These are phyloP conservation scores for Pteronotus mesoamericanus DNA, from an alignment of 2,797 vertebrate species.

Conservation along the genomic window DNA sequence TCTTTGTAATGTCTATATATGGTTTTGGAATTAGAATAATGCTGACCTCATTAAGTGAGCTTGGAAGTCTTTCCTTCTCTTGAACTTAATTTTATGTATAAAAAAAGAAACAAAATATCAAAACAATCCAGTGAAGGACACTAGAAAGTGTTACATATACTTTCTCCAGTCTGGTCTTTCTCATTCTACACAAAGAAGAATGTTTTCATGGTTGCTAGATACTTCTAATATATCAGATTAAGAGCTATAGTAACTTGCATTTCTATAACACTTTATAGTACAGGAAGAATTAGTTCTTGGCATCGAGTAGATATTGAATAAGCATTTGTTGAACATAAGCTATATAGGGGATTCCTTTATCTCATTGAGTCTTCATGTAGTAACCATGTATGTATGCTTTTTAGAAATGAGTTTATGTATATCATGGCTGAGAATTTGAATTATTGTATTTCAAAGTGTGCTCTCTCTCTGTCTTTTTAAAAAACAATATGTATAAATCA, in stretches of 20 bases:
- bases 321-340: background rate
- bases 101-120: background rate
- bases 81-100: background rate
- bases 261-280: background rate
- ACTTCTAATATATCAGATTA: background rate
- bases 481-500: background rate
- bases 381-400: background rate
- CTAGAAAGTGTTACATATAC: background rate
- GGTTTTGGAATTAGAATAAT: background rate
- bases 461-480: background rate
- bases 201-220: background rate
- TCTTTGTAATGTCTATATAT: background rate
- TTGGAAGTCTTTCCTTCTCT: background rate
- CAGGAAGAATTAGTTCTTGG: background rate
- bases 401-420: background rate
- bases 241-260: background rate
- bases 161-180: background rate
- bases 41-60: background rate
- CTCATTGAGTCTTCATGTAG: background rate
- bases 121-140: background rate
- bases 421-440: background rate
- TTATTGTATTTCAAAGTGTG: background rate
- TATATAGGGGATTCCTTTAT: background rate
- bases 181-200: background rate
- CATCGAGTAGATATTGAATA: background rate